Conservation (phyloP, 2,888 invertebrate species). For the Acleris cristana region DNA sequence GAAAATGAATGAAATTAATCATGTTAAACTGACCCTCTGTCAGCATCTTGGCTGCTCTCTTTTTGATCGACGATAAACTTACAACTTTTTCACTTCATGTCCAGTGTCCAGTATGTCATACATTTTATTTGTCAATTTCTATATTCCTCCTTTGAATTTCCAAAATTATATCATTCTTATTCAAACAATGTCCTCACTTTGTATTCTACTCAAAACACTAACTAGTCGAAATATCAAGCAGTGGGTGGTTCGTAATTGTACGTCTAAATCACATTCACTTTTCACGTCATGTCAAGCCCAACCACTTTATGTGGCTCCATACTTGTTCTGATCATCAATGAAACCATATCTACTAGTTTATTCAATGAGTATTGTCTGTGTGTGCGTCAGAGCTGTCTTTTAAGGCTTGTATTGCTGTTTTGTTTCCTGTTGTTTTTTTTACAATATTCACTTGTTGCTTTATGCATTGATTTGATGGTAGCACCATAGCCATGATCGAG, state of each 20-base stretch:
- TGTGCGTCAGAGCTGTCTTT: slow-evolving; percentile 54
- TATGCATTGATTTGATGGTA: too few species aligned
- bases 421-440: slow-evolving; percentile 34
- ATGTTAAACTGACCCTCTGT: too few species aligned
- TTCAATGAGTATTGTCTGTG: slow-evolving; percentile 52
- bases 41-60: too few species aligned
- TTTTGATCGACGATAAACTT: too few species aligned
- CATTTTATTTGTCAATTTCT: too few species aligned
- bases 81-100: too few species aligned
- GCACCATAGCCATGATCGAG: too few species aligned
- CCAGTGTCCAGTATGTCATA: too few species aligned
- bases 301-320: slow-evolving; percentile 38
- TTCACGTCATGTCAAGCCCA: slow-evolving; percentile 3
- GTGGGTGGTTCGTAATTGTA: slow-evolving; percentile 27
- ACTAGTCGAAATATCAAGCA: slow-evolving; percentile 11
- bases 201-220: slow-evolving; percentile 11
- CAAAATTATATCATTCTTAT: slow-evolving; percentile 15
- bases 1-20: too few species aligned
- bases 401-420: slow-evolving; percentile 43
- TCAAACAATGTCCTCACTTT: slow-evolving; percentile 18
- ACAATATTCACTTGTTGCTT: background rate
- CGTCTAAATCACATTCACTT: slow-evolving; percentile 17
- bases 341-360: slow-evolving; percentile 46
- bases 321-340: slow-evolving; percentile 53
- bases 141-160: too few species aligned